Conservation (phyloP, 2,113 vertebrate genomes). For the Tautogolabrus adspersus region DNA sequence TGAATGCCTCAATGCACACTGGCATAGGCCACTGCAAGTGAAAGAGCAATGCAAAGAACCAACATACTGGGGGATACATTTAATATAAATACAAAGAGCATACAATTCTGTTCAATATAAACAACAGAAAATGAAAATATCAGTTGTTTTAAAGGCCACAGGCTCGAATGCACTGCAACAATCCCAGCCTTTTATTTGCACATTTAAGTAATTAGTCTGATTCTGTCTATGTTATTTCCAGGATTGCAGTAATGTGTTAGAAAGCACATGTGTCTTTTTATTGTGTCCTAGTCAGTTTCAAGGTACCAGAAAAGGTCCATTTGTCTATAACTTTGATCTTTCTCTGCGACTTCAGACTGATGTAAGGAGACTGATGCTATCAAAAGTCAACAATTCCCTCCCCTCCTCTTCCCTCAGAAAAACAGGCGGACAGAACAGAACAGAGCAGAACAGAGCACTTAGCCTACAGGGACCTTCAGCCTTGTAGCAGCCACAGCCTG, state of each 20-base stretch:
- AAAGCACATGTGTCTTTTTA: not conserved
- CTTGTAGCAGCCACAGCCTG: constrained; percentile 36
- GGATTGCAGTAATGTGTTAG: no score
- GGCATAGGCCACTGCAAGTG: not conserved
- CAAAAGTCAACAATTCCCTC: constrained; percentile 32
- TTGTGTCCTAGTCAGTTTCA: not conserved
- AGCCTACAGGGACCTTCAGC: constrained; percentile 40
- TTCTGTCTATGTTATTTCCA: not conserved
- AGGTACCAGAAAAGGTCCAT: constrained; percentile 14
- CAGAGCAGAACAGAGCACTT: constrained; percentile 57
- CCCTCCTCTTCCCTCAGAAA: constrained; percentile 41
- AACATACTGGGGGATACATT: constrained; percentile 4
- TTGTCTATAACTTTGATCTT: constrained; percentile 17
- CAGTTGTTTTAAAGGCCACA: constrained; percentile 10
- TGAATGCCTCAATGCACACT: not conserved
- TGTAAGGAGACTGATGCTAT: constrained; percentile 44
- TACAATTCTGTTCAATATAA: constrained; percentile 28
- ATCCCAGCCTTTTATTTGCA: not conserved
- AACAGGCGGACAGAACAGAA: not conserved
- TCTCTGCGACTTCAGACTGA: constrained; percentile 23
- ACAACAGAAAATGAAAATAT: constrained; percentile 42
- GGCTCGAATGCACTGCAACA: not conserved
- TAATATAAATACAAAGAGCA: constrained; percentile 32
- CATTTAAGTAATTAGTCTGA: constrained; percentile 32
- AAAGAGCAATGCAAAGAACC: constrained; percentile 1